Percentiles rank a stretch among this genome's conserved stretches.
phyloP scores from a whole-genome alignment of 2,797 vertebrate species.

The Sebastes itinus region DNA sequence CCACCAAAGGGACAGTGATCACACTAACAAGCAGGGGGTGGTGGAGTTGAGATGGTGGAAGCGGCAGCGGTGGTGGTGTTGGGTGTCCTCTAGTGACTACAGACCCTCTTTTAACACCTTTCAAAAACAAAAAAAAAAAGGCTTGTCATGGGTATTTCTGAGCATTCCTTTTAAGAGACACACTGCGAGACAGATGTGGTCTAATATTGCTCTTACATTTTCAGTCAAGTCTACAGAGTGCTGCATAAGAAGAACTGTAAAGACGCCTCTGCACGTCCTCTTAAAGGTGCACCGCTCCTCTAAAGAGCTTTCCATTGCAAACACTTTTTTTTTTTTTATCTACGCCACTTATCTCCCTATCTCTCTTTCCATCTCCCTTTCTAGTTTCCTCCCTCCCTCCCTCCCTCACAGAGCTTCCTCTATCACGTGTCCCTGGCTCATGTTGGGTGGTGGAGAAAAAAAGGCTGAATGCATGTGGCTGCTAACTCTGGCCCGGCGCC shows the following conservation, averaged over 20 bases:
- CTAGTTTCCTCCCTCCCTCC: neutral
- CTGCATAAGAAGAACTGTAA: constrained; percentile 20
- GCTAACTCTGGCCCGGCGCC: constrained; percentile 31
- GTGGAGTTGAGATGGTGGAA: constrained; percentile 20
- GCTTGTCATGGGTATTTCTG: constrained; percentile 10
- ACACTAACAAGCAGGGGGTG: constrained; percentile 63
- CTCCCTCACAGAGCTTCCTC: constrained; percentile 22
- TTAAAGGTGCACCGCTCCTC: constrained; percentile 30
- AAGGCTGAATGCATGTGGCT: constrained; percentile 26
- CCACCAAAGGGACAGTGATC: constrained; percentile 60
- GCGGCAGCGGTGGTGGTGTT: constrained; percentile 4
- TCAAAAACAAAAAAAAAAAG: constrained; percentile 11
- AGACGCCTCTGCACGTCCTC: constrained; percentile 17
- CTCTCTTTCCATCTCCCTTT: constrained; percentile 34
- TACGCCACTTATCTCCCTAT: constrained; percentile 39
- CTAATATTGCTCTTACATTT: constrained; percentile 16
- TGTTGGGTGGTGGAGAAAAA: constrained; percentile 29
- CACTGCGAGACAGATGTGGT: constrained; percentile 5
- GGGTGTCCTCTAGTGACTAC: constrained; percentile 35
- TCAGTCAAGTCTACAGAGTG: constrained; percentile 13
- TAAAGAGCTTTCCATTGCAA: constrained; percentile 52
- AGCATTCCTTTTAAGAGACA: neutral
- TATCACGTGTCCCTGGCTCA: constrained; percentile 47
- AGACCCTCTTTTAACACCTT: constrained; percentile 42
- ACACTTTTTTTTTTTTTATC: constrained; percentile 21